Evolutionary conservation across 2,888 invertebrate genomes (phyloP).

Genomic region (Meteorus colon): DNA sequence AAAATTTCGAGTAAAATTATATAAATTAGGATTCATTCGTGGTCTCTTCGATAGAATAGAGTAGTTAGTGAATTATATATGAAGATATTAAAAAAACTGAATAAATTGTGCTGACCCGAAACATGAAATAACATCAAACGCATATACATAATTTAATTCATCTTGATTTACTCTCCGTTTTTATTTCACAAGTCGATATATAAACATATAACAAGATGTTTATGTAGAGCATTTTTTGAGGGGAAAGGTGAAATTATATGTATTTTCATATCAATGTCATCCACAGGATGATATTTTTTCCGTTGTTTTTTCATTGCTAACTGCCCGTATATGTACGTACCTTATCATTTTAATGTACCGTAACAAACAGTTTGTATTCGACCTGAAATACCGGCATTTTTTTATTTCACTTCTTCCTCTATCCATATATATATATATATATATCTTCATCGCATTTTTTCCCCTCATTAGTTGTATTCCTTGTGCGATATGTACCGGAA

Average conservation of each 20-base stretch:
- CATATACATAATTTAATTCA: too few relatives aligned
- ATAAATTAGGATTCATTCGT: too few relatives aligned
- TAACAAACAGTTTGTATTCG: slow-evolving; percentile 19
- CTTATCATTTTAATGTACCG: slow-evolving; percentile 31
- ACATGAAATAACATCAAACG: too few relatives aligned
- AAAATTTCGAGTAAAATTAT: too few relatives aligned
- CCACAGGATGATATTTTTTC: background rate
- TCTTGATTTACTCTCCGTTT: too few relatives aligned
- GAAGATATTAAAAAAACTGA: too few relatives aligned
- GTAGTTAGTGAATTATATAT: too few relatives aligned
- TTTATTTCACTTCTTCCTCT: slow-evolving; percentile 12
- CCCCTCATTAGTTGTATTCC: slow-evolving; percentile 22
- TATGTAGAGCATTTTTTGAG: too few relatives aligned
- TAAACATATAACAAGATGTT: too few relatives aligned
- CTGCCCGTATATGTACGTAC: slow-evolving; percentile 13
- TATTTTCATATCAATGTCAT: background rate
- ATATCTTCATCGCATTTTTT: slow-evolving; percentile 29
- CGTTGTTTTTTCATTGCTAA: slow-evolving; percentile 1
- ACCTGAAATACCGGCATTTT: slow-evolving; percentile 23
- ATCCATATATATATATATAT: background rate
- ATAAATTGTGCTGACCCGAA: too few relatives aligned
- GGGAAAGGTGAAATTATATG: background rate
- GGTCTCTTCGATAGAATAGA: too few relatives aligned
- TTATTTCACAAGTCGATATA: too few relatives aligned
- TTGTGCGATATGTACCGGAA: slow-evolving; percentile 2